Evolutionary conservation across 2,888 invertebrate species (phyloP), one percentile per base, ranked within the genome.

Genomic region (Morpho achilles): DNA sequence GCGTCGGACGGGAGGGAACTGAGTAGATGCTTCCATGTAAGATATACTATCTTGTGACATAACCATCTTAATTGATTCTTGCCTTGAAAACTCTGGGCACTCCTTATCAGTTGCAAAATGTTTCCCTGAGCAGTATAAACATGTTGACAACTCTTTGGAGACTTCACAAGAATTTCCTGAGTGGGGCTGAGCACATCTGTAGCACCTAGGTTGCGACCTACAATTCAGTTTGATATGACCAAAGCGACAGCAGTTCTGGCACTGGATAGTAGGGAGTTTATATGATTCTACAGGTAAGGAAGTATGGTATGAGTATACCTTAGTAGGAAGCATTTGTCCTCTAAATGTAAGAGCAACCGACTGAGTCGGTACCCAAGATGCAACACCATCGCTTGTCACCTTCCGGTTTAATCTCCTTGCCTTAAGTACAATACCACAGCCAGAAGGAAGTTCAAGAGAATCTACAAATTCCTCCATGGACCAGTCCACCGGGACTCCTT

Each of bases 401-500:
- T 42, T 42, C 7, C 42, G 1, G 8, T 42, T 42, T 42, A 42
- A 8, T 8, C 42, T 42, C 42, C 42, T 7, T 42, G 16, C 16
- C 1, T 16, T 16, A 16, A 16, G 16, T 16, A 16, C 16, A 16
- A 16, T 1, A 16, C 16, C 16, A 16, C 16, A 16, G 16, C 16
- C 16, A 16, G 16, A 16, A 16, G 16, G 16, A 16, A 16, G 16
- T 16, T 16, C 16, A 16, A 16, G 16, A 16, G 16, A 16, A 16
- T 16, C 16, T 1, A 16, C 16, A 16, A 16, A 16, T 16, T 16
- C 16, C 16, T 16, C 16, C 16, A 16, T 16, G 16, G 16, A 16
- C 16, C 16, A 46, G 10, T 51, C 51, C 10, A 42, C 43, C 6
- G 43, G 51, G 16, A 51, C 40, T 22, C 51, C 51, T 51, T 40